These are phyloP conservation scores for Ceratina australensis DNA, from an alignment of 1,140 invertebrate species.

Conservation along the genomic window DNA sequence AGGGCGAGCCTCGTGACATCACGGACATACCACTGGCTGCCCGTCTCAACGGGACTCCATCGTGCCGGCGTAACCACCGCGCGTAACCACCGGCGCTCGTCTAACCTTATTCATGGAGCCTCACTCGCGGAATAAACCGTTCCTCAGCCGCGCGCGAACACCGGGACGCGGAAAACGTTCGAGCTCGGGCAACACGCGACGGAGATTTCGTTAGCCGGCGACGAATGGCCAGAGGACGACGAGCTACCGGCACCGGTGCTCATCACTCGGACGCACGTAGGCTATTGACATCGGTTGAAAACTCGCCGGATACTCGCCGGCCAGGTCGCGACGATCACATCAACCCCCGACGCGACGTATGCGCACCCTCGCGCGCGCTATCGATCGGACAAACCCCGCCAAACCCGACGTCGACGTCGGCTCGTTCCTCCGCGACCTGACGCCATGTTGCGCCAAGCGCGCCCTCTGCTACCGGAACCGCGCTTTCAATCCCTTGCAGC, in stretches of 20 bases:
- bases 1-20: conserved; percentile 59
- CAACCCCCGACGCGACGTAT: conserved; percentile 32
- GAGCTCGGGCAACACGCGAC: too few relatives aligned
- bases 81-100: conserved; percentile 30
- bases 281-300: conserved; percentile 62
- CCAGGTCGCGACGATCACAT: conserved; percentile 40
- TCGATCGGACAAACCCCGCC: conserved; percentile 57
- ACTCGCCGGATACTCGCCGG: conserved; percentile 48
- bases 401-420: conserved; percentile 21
- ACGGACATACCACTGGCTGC: conserved; percentile 63
- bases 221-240: neutral
- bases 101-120: conserved; percentile 35
- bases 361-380: conserved; percentile 60
- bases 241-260: conserved; percentile 52
- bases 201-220: too few relatives aligned
- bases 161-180: neutral
- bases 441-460: conserved; percentile 38
- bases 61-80: conserved; percentile 60
- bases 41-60: conserved; percentile 43
- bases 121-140: conserved; percentile 24
- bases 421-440: conserved; percentile 1
- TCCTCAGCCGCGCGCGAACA: neutral
- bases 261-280: conserved; percentile 59
- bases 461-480: conserved; percentile 26
- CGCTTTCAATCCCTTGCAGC: too few relatives aligned